These are phyloP conservation scores for Melinopterus prodromus DNA, from an alignment of 2,888 invertebrate genomes.

Conservation along the genomic window DNA sequence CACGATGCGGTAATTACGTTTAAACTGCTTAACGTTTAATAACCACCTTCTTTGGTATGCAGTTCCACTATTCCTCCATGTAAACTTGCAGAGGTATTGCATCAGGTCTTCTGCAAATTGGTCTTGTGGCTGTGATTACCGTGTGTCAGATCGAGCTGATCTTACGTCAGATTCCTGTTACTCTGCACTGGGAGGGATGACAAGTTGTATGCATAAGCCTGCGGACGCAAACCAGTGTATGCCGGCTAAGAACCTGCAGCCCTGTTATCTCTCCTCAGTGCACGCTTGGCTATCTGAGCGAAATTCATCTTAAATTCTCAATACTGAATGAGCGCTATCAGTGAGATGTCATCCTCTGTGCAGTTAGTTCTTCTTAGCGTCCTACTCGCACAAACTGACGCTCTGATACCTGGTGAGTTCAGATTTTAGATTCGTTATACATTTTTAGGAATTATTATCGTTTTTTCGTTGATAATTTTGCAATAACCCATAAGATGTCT, in stretches of 20 bases:
- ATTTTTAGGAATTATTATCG: too few species aligned
- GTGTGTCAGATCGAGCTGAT: slow-evolving; percentile 7
- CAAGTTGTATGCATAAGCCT: background rate
- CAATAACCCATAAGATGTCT: too few species aligned
- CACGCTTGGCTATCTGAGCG: background rate
- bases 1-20: background rate
- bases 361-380: background rate
- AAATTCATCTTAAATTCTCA: background rate
- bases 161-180: slow-evolving; percentile 19
- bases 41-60: background rate
- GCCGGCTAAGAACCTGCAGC: background rate
- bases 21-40: background rate
- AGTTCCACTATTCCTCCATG: too few species aligned
- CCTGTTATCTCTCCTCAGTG: background rate
- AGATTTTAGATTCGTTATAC: background rate
- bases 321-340: background rate
- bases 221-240: too few species aligned
- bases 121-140: background rate
- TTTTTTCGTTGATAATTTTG: too few species aligned
- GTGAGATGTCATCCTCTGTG: background rate
- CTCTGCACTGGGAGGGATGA: background rate
- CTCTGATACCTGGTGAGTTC: background rate
- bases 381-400: background rate
- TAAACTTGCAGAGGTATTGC: slow-evolving; percentile 7
- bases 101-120: slow-evolving; percentile 6